phyloP scores from a whole-genome alignment of 1,140 invertebrate genomes.

The Cyphomyrmex costatus region DNA sequence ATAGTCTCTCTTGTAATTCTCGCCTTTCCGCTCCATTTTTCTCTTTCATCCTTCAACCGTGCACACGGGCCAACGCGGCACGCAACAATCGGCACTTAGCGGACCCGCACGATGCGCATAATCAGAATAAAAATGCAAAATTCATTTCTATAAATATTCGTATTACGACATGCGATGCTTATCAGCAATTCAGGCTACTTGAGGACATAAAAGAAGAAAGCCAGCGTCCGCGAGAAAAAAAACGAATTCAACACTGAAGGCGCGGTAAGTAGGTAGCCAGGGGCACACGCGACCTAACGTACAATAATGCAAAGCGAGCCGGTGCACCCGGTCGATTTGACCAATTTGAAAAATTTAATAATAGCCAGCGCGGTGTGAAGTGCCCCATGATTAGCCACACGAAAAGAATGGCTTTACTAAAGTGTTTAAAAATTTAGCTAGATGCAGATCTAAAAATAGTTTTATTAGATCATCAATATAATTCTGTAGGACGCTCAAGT shows the following conservation, averaged over 20 bases:
- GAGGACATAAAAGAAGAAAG: conserved; percentile 61
- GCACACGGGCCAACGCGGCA: not conserved
- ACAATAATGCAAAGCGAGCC: conserved; percentile 72
- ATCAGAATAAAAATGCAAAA: conserved; percentile 63
- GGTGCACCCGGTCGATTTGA: conserved; percentile 62
- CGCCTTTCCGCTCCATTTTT: not conserved
- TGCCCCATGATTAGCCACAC: not conserved
- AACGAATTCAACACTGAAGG: conserved; percentile 60
- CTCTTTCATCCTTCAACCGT: not conserved
- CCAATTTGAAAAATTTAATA: conserved; percentile 39
- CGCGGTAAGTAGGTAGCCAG: conserved; percentile 55
- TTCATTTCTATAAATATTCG: conserved; percentile 60
- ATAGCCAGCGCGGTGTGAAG: not conserved
- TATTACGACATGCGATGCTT: conserved; percentile 53
- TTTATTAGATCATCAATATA: too few species aligned
- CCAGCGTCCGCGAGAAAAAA: not conserved
- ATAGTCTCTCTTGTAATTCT: conserved; percentile 35
- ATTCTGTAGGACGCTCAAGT: too few species aligned
- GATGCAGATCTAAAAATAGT: too few species aligned
- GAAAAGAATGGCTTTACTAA: too few species aligned
- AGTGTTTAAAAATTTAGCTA: too few species aligned
- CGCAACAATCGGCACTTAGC: conserved; percentile 15
- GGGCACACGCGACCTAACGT: conserved; percentile 72
- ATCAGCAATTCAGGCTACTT: conserved; percentile 57
- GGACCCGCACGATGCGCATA: conserved; percentile 33